phyloP scores from a whole-genome alignment of 2,888 invertebrate species.

The Allolobophora icterica region DNA sequence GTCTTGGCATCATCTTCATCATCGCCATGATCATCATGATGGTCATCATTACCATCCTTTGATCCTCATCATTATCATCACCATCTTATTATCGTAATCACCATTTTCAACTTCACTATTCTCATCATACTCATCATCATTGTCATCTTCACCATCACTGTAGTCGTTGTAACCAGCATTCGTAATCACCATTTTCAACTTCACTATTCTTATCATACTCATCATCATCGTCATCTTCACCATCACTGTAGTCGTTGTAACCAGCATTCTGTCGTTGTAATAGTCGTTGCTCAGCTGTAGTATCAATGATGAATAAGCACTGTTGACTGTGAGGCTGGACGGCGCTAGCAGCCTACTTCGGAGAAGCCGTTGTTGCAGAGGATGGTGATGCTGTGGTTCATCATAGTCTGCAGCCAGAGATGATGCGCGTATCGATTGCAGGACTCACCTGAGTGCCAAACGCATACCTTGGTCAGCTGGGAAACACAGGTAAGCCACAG shows the following conservation, averaged over 20 bases:
- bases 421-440: background rate
- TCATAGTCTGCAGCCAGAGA: constrained; percentile 19
- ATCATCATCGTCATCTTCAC: background rate
- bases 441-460: background rate
- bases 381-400: background rate
- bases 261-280: background rate
- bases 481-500: background rate
- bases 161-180: too few species aligned
- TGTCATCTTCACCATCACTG: background rate
- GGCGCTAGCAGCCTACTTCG: background rate
- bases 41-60: background rate
- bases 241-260: background rate
- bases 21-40: background rate
- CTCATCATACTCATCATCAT: background rate
- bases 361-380: background rate
- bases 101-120: background rate
- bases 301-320: background rate
- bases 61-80: too few species aligned
- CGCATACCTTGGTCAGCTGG: background rate
- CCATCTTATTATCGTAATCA: too few species aligned
- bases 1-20: background rate
- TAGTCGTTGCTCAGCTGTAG: background rate
- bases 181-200: background rate
- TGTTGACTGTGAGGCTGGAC: background rate
- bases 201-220: background rate